Percentiles rank a stretch among this genome's conserved stretches.
Conservation (phyloP, 53 echinoderm and acorn worm species). For the Actinopyga echinites region DNA sequence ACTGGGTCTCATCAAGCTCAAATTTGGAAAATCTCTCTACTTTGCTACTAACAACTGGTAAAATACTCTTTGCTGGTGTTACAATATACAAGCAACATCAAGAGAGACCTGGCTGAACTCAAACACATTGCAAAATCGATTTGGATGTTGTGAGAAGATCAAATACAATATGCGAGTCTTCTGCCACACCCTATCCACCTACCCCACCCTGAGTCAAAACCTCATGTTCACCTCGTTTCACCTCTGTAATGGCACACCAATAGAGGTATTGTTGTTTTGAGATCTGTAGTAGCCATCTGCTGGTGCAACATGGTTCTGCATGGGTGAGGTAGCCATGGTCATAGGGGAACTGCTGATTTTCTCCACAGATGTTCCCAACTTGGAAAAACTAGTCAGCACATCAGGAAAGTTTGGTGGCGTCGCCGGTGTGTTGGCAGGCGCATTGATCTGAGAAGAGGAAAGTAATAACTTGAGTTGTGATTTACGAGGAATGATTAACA, state of each 20-base stretch:
- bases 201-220: constrained; percentile 17
- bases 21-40: too few species aligned
- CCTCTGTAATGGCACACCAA: constrained; percentile 71
- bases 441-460: constrained; percentile 70
- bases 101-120: too few species aligned
- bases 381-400: constrained; percentile 89
- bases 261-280: constrained; percentile 74
- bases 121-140: too few species aligned
- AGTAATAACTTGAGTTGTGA: constrained; percentile 13
- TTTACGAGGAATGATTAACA: not conserved
- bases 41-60: too few species aligned
- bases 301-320: constrained; percentile 57
- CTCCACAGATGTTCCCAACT: constrained; percentile 77
- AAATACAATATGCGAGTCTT: too few species aligned
- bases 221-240: constrained; percentile 49
- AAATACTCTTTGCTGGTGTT: too few species aligned
- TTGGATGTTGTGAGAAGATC: too few species aligned
- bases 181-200: too few species aligned
- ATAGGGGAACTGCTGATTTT: constrained; percentile 88
- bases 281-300: constrained; percentile 51
- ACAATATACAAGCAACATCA: too few species aligned
- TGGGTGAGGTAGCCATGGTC: constrained; percentile 76
- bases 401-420: constrained; percentile 99
- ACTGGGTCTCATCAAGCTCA: too few species aligned
- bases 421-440: constrained; percentile 98